A percentile compares a stretch with the other conserved stretches of the same genome.
These are phyloP conservation scores for Penelope pileata DNA, from an alignment of 2,113 vertebrate genomes.

Conservation along the genomic window DNA sequence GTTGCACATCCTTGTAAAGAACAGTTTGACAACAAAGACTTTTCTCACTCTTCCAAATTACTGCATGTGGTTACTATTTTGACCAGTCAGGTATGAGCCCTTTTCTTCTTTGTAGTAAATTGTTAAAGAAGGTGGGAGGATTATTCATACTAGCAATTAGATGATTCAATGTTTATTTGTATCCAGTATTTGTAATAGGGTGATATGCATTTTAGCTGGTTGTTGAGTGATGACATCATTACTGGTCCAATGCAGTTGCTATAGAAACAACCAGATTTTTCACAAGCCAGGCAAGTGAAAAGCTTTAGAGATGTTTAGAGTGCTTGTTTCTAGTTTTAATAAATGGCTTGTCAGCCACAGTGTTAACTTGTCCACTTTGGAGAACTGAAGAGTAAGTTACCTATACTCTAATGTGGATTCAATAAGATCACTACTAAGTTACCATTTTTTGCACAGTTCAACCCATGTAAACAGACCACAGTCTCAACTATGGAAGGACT, in stretches of 20 bases:
- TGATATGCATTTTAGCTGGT: conserved; percentile 43
- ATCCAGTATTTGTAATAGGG: conserved; percentile 29
- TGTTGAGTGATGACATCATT: conserved; percentile 57
- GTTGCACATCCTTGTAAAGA: background rate
- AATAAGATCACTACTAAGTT: background rate
- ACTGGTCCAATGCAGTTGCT: conserved; percentile 60
- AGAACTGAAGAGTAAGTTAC: background rate
- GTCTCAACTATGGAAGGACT: background rate
- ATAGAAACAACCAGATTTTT: conserved; percentile 71
- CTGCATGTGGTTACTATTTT: conserved; percentile 45
- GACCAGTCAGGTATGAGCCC: conserved; percentile 31
- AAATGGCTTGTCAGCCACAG: background rate
- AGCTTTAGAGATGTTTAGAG: conserved; percentile 6
- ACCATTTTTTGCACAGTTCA: background rate
- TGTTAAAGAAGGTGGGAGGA: conserved; percentile 9
- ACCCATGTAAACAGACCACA: background rate
- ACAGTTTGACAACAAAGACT: conserved; percentile 33
- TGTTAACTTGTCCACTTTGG: background rate
- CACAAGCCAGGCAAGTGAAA: conserved; percentile 5
- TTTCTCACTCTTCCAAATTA: background rate
- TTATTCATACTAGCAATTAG: conserved; percentile 71
- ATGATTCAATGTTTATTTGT: conserved; percentile 72
- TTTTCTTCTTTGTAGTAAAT: conserved; percentile 42
- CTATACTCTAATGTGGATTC: background rate
- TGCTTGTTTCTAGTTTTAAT: background rate